These are phyloP conservation scores for Cheilosia pagana DNA, from an alignment of 2,888 invertebrate genomes.

Conservation along the genomic window DNA sequence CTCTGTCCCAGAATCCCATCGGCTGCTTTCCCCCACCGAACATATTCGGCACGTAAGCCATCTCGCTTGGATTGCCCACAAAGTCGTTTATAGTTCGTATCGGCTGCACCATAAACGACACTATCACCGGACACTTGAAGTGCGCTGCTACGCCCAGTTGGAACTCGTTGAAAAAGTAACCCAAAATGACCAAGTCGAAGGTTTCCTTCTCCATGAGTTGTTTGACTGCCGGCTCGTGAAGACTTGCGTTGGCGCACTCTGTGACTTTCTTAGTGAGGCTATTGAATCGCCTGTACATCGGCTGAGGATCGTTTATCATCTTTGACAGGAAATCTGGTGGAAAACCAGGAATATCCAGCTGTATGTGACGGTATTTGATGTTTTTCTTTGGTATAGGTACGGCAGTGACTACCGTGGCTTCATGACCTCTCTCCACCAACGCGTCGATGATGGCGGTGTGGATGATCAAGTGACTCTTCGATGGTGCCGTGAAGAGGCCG, in stretches of 20 bases:
- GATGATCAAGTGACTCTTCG: constrained; percentile 76
- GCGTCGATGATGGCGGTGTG: constrained; percentile 75
- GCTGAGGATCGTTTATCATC: constrained; percentile 20
- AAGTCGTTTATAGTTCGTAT: constrained; percentile 37
- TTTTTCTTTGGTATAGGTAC: constrained; percentile 38
- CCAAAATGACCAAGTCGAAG: constrained; percentile 70
- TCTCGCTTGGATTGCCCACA: constrained; percentile 74
- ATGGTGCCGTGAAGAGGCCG: constrained; percentile 73
- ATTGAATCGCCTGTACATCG: constrained; percentile 40
- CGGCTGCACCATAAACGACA: constrained; percentile 68
- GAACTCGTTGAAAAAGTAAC: constrained; percentile 76
- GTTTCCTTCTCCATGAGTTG: constrained; percentile 38
- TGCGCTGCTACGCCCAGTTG: constrained; percentile 77
- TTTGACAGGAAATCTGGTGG: constrained; percentile 24
- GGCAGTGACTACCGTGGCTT: constrained; percentile 70
- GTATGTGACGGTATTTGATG: constrained; percentile 47
- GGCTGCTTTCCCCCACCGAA: constrained; percentile 75
- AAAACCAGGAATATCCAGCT: constrained; percentile 23
- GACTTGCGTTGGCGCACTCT: constrained; percentile 30
- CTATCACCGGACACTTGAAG: constrained; percentile 77
- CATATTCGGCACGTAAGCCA: constrained; percentile 65
- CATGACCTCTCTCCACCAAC: constrained; percentile 76
- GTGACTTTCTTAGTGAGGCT: background rate
- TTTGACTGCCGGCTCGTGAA: constrained; percentile 49
- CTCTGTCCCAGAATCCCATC: constrained; percentile 75